Percentiles rank a stretch among this genome's conserved stretches.
Conservation (phyloP, 1,140 invertebrate genomes). For the Cataglyphis hispanica region DNA sequence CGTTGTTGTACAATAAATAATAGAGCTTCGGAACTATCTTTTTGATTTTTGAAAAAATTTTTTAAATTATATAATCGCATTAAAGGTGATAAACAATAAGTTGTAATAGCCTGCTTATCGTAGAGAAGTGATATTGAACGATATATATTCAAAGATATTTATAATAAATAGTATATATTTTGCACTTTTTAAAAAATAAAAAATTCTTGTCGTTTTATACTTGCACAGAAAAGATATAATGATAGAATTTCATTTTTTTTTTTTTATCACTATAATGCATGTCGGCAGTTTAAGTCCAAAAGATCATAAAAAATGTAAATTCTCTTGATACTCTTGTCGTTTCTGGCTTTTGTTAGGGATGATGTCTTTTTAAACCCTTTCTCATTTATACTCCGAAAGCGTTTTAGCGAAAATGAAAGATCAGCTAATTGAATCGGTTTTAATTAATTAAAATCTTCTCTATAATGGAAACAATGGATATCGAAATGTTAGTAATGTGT, state of each 20-base stretch:
- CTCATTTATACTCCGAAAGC: neutral
- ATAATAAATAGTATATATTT: neutral
- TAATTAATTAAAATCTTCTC: neutral
- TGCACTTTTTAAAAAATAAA: neutral
- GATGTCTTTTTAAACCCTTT: neutral
- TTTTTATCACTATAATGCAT: neutral
- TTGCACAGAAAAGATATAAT: neutral
- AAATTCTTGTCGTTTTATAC: neutral
- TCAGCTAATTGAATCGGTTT: conserved; percentile 13
- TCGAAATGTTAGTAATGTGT: neutral
- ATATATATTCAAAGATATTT: neutral
- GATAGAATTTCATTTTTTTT: neutral
- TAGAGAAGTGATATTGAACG: neutral
- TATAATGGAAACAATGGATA: neutral
- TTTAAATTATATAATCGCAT: neutral
- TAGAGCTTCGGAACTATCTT: neutral
- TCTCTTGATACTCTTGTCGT: neutral
- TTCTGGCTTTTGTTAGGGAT: neutral
- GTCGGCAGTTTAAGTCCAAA: neutral
- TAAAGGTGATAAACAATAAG: neutral
- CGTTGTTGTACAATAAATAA: neutral
- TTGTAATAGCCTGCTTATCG: neutral
- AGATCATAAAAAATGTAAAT: neutral
- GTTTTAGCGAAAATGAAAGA: neutral
- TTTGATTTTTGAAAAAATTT: neutral